These are phyloP conservation scores for Hemibagrus guttatus DNA, from an alignment of 2,797 vertebrate genomes.

Conservation along the genomic window DNA sequence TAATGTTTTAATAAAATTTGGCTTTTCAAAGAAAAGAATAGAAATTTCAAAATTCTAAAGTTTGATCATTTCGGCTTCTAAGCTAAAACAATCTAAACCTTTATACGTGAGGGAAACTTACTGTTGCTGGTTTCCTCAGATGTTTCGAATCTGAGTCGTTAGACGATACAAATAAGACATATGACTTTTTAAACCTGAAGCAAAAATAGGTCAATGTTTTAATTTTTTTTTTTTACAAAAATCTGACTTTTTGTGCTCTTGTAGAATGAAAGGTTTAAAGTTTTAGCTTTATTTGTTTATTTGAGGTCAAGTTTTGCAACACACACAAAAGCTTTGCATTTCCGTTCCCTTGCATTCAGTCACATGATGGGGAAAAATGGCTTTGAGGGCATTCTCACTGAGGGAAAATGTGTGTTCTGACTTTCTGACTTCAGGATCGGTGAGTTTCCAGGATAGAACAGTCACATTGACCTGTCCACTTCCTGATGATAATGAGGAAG, in stretches of 20 bases:
- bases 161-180: not conserved
- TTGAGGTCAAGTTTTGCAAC: not conserved
- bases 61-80: not conserved
- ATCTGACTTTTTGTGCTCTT: not conserved
- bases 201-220: not conserved
- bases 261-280: not conserved
- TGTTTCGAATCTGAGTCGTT: not conserved
- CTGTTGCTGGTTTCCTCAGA: not conserved
- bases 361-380: no score
- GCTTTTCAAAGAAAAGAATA: no score
- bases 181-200: not conserved
- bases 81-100: not conserved
- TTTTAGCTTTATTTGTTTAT: not conserved
- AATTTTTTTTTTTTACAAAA: not conserved
- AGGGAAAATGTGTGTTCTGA: not conserved
- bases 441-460: not conserved
- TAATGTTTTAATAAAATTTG: not conserved
- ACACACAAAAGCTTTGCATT: not conserved
- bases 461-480: not conserved
- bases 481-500: rapidly evolving
- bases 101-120: not conserved
- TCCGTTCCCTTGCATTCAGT: not conserved
- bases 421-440: not conserved
- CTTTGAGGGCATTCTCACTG: no score
- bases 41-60: not conserved